Base-by-base conservation (phyloP, 1,140 invertebrate genomes). In the Choristoneura fumiferana region DNA sequence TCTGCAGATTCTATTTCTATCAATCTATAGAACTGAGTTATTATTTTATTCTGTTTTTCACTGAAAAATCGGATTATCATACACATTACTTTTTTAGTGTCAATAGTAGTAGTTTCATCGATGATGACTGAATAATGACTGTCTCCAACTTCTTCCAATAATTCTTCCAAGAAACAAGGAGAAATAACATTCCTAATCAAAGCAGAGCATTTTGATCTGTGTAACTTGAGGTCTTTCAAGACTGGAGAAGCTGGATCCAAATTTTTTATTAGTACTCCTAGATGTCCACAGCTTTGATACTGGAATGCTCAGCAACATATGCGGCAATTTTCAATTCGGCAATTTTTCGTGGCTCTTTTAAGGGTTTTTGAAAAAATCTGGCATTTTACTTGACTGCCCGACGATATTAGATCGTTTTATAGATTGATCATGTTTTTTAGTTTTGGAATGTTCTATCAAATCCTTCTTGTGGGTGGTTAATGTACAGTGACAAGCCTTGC, bases 261-360 rank as follows among this genome's bases (percentile, higher is more conserved):
- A 17, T 57, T 43, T 34, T 63, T 55, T 4, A 79, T 34, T 29
- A 81, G 15, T 14, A 65, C 45, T 13, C 65, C 54, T 13, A 84
- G 43, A 69, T 84, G 63, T 84, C 70, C 9, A 77, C 66, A 5
- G 78, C 73, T 52, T 33, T 12, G 10, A 78, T 8, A n/a, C 71
- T 72, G 56, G 66, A 71, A 39, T 82, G 79, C 39, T 81, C 78
- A 4, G 78, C 78, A 13, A 82, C 66, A 67, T 78, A 81, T 12
- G 70, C 71, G 60, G 81, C 69, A 0, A 84, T 71, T 72, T 84
- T 79, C 33, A 84, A 63, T 63, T 84, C 76, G 8, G 73, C 73
- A 15, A 71, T 72, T 60, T 80, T 83, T 13, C 38, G 62, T 13
- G 22, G 64, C 52, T 72, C 64, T 8, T 61, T 12, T 33, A 73